Percentiles rank a stretch among this genome's conserved stretches.
phyloP scores from a whole-genome alignment of 2,797 vertebrate species.

The Chrosomus eos region DNA sequence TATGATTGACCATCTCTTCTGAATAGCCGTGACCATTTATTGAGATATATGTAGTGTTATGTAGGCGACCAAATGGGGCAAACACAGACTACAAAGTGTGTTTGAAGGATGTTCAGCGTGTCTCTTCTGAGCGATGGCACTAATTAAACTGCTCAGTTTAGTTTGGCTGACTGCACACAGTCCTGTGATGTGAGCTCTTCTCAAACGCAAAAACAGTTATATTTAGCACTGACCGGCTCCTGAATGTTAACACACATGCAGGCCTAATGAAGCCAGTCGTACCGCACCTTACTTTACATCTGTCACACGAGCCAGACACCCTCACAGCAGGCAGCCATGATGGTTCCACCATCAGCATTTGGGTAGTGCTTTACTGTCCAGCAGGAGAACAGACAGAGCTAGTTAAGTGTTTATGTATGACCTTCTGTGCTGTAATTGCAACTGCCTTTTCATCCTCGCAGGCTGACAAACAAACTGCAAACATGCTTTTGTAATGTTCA shows the following conservation, averaged over 20 bases:
- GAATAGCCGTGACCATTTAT: not conserved
- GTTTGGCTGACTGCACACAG: constrained; percentile 70
- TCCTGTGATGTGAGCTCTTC: constrained; percentile 62
- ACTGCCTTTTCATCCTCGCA: not conserved
- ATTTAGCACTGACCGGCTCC: not conserved
- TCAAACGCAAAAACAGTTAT: constrained; percentile 29
- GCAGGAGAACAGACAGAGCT: constrained; percentile 23
- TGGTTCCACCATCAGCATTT: constrained; percentile 33
- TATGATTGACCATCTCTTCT: not conserved
- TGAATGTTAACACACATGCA: not conserved
- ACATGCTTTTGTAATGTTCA: not conserved
- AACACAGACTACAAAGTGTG: not conserved
- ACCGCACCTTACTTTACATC: constrained; percentile 67
- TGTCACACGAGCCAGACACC: constrained; percentile 65
- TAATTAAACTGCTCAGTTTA: constrained; percentile 74
- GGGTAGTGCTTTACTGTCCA: constrained; percentile 23
- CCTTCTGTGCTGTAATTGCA: constrained; percentile 21
- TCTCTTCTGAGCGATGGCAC: constrained; percentile 66
- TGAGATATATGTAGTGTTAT: not conserved
- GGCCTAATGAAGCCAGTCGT: constrained; percentile 56
- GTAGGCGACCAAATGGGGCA: not conserved
- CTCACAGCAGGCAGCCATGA: constrained; percentile 48
- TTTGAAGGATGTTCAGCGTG: constrained; percentile 10
- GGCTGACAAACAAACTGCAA: constrained; percentile 9
- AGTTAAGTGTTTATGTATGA: constrained; percentile 28